Evolutionary conservation across 2,888 invertebrate species (phyloP).

Genomic region (Caenorhabditis imperialis): DNA sequence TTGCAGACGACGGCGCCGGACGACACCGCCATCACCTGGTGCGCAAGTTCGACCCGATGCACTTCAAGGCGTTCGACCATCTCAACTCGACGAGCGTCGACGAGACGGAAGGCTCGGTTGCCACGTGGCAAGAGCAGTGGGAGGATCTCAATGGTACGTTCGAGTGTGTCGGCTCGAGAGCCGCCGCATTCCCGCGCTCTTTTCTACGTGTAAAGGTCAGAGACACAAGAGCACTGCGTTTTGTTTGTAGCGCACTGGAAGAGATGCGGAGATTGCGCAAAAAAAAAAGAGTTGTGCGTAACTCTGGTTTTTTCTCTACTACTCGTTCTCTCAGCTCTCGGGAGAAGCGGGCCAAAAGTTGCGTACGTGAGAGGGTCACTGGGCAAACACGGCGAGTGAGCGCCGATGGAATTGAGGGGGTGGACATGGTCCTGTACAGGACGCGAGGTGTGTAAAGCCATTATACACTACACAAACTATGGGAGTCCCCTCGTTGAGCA

Average conservation of each 20-base stretch:
- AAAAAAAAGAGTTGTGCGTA: too few species aligned
- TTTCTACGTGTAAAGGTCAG: slow-evolving; percentile 44
- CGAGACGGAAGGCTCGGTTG: slow-evolving; percentile 20
- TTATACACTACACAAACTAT: too few species aligned
- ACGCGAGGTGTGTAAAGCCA: too few species aligned
- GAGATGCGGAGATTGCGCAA: neutral
- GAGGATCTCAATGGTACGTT: slow-evolving; percentile 53
- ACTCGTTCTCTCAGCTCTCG: too few species aligned
- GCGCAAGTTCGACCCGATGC: slow-evolving; percentile 48
- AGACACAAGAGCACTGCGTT: slow-evolving; percentile 17
- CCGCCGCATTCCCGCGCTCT: neutral
- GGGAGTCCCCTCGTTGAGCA: too few species aligned
- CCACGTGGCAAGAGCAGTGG: slow-evolving; percentile 43
- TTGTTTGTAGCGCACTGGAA: neutral
- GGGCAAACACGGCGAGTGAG: too few species aligned
- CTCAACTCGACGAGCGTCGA: slow-evolving; percentile 42
- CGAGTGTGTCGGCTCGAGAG: slow-evolving; percentile 43
- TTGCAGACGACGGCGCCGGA: slow-evolving; percentile 33
- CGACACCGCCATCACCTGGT: slow-evolving; percentile 48
- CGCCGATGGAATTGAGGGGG: too few species aligned
- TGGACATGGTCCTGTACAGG: too few species aligned
- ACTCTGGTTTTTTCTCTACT: too few species aligned
- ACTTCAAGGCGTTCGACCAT: slow-evolving; percentile 56
- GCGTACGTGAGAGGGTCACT: too few species aligned
- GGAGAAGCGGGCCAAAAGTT: too few species aligned